phyloP scores from a whole-genome alignment of 2,797 vertebrate species.

The Caiman crocodilus region DNA sequence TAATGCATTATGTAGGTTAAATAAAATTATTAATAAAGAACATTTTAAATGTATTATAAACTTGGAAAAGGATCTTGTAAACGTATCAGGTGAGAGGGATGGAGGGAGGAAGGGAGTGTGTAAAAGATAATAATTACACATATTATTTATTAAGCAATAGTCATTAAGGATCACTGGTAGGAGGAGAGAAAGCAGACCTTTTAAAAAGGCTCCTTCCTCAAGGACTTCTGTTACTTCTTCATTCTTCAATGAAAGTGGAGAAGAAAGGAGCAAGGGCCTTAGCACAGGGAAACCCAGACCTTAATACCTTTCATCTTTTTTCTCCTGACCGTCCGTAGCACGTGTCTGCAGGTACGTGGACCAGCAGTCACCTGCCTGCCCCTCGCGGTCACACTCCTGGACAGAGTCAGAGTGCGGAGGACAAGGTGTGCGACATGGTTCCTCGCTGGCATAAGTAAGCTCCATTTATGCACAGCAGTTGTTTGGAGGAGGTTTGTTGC shows the following conservation, averaged over 20 bases:
- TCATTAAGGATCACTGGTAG: constrained; percentile 15
- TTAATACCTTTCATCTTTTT: constrained; percentile 3
- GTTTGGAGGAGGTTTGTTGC: not conserved
- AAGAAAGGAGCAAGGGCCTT: too few species aligned
- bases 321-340: not conserved
- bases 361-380: not conserved
- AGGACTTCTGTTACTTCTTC: too few species aligned
- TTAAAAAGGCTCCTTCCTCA: not conserved
- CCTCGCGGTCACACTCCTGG: not conserved
- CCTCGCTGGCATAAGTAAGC: constrained; percentile 25
- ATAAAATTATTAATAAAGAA: not conserved
- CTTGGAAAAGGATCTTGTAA: constrained; percentile 17
- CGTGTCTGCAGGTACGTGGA: not conserved
- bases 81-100: not conserved
- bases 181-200: constrained; percentile 27
- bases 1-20: not conserved
- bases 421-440: not conserved
- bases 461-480: not conserved
- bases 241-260: too few species aligned
- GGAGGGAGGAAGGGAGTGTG: too few species aligned
- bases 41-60: constrained; percentile 4
- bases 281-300: too few species aligned
- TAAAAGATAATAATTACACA: constrained; percentile 38
- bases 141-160: constrained; percentile 60
- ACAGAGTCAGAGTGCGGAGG: not conserved